Percentiles rank a stretch among this genome's conserved stretches.
Evolutionary conservation across 2,113 vertebrate genomes (phyloP).

Genomic region (Aplodontia rufa): DNA sequence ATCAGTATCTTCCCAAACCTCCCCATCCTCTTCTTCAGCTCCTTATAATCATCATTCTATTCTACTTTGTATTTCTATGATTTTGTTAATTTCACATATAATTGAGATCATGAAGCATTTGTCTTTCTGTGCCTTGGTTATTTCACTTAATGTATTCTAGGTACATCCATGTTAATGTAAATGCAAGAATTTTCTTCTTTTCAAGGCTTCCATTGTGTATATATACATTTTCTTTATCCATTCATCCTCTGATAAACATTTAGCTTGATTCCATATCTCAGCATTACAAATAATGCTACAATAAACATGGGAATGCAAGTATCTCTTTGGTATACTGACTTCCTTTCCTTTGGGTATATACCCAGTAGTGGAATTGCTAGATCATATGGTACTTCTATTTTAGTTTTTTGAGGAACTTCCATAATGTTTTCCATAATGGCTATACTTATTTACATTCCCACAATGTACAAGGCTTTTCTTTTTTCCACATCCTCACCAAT

Average conservation of each 20-base stretch:
- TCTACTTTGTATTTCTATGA: background rate
- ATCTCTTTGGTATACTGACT: background rate
- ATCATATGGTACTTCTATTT: background rate
- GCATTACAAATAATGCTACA: background rate
- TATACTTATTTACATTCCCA: background rate
- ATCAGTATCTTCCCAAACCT: background rate
- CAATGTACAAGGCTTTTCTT: background rate
- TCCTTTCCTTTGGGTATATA: background rate
- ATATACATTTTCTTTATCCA: background rate
- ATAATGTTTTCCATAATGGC: background rate
- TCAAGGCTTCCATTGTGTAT: background rate
- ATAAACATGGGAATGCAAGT: background rate
- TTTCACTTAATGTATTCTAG: background rate
- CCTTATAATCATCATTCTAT: background rate
- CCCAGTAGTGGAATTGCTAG: background rate
- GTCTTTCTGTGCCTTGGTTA: background rate
- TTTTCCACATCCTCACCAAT: background rate
- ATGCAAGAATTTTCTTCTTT: background rate
- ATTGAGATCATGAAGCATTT: background rate
- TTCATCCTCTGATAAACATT: background rate
- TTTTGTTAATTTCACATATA: background rate
- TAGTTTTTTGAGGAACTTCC: background rate
- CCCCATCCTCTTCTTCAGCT: background rate
- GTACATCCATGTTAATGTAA: background rate
- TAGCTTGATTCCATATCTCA: background rate